Evolutionary conservation across 2,797 vertebrate species (phyloP), one percentile per base, ranked within the genome.

Genomic region (Centropyge bicolor): DNA sequence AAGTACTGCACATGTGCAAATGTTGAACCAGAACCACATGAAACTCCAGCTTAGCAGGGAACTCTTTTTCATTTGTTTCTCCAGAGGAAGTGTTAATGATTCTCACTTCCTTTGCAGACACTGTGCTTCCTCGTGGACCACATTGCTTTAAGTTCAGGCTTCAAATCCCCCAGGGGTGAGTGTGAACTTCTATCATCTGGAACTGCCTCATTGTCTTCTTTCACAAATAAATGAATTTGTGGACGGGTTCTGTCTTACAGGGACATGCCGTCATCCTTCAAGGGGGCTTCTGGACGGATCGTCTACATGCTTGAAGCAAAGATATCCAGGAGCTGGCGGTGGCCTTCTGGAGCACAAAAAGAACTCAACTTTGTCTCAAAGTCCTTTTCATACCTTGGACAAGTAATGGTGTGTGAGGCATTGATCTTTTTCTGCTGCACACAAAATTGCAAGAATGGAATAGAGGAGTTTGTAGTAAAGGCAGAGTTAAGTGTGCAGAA

Each of bases 201-300:
- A 31, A 20, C 4, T 20, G 41, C 10, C 4, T 36, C 0, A 22
- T 51, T 45, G 8, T 38, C 72, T 62, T 10, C 2, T 38, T 16
- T 55, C 16, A 20, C 10, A 69, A 56, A 64, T 12, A 45, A 38
- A 8, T 17, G 16, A 4, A 9, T 14, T 59, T 1, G 8, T 51
- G 54, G 40, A 36, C 20, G 4, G 22, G 6, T 43, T n/a, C 0
- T 82, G 16, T 54, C 20, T 69, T 89, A 85, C 94, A 99, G 97
- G 94, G 92, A 94, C 87, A 94, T 98, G 92, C 98, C 98, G 86
- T 94, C 97, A 91, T 97, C 98, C 92, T 98, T 98, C 88, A 93
- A 94, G 90, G 97, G 96, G 86, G 35, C 57, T 84, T 85, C 96
- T 92, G 97, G 98, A 91, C 96, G 88, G 84, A 95, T 99, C 88